Base-by-base conservation (phyloP, 2,888 invertebrate genomes). In the Amphipoea oculea region DNA sequence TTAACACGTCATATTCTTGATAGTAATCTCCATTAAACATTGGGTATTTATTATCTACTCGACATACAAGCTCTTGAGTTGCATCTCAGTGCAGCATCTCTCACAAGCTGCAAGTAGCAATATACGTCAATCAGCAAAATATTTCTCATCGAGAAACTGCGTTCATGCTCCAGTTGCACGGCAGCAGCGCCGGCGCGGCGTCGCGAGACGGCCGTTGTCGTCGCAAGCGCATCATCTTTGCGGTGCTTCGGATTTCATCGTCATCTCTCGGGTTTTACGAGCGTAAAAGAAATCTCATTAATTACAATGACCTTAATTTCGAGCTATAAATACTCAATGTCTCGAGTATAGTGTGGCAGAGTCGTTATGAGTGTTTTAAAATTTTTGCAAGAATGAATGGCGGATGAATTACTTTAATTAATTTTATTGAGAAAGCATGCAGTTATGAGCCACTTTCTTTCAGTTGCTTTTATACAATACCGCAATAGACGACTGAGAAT, bases 121-220 rank as follows among this genome's bases (percentile, higher is more conserved):
- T 80, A 71, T 29, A 73, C 79, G 78, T 79, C 80, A 83, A 88
- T 88, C 80, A 81, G 75, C 68, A n/a, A 88, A 86, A 89, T 83
- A 87, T 89, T 86, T 88, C 82, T 83, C 83, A 77, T 81, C 82
- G 85, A 85, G 90, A 90, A 90, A 90, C 79, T 84, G 79, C 84
- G 84, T 90, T 89, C 85, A 90, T 87, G 90, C 90, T 90, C 90
- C 86, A 90, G 84, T 90, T 90, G 86, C 80, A 78, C 42, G 75
- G 60, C 78, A 74, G 63, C 83, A 72, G 60, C 77, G 80, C 67
- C 60, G 71, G 66, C 79, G 78, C 60, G 71, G 66, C 79, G 78
- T 77, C 72, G 76, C 73, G 69, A 73, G 75, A 85, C 83, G 86
- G 62, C 68, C 74, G 81, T 75, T 81, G 84, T 86, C 86, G 76